phyloP scores from a whole-genome alignment of 2,888 invertebrate species.

The Ornithoptera alexandrae region DNA sequence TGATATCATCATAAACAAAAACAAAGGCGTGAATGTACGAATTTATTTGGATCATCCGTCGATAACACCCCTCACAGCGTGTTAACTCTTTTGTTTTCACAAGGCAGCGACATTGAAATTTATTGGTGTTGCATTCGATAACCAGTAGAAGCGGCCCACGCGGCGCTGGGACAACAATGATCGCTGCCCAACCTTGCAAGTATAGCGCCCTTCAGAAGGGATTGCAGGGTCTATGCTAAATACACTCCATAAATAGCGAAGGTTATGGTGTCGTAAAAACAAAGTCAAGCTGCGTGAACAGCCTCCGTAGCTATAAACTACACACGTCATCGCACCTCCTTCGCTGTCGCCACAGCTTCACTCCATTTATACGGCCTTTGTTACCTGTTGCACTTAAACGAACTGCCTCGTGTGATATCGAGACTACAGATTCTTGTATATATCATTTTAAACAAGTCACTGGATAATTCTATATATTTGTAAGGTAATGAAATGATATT shows the following conservation, averaged over 20 bases:
- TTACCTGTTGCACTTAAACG: constrained; percentile 23
- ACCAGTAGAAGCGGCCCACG: constrained; percentile 75
- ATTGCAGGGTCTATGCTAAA: constrained; percentile 67
- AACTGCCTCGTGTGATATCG: constrained; percentile 17
- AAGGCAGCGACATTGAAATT: constrained; percentile 73
- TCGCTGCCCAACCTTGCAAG: constrained; percentile 54
- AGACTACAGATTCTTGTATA: constrained; percentile 1
- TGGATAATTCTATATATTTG: constrained; percentile 16
- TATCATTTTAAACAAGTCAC: constrained; percentile 17
- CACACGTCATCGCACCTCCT: constrained; percentile 54
- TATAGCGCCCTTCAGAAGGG: constrained; percentile 64
- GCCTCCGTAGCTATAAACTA: constrained; percentile 57
- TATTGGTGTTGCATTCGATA: constrained; percentile 75
- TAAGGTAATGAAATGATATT: constrained; percentile 16
- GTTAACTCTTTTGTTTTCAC: constrained; percentile 66
- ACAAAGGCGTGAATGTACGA: constrained; percentile 69
- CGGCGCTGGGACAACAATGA: constrained; percentile 47
- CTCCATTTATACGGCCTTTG: constrained; percentile 26
- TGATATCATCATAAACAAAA: constrained; percentile 52
- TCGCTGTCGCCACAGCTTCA: constrained; percentile 17
- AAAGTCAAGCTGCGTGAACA: constrained; percentile 74
- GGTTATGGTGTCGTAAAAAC: constrained; percentile 74
- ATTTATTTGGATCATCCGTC: constrained; percentile 73
- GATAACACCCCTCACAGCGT: constrained; percentile 63
- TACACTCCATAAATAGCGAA: constrained; percentile 69